These are phyloP conservation scores for Thymallus thymallus DNA, from an alignment of 2,113 vertebrate species.

Conservation along the genomic window DNA sequence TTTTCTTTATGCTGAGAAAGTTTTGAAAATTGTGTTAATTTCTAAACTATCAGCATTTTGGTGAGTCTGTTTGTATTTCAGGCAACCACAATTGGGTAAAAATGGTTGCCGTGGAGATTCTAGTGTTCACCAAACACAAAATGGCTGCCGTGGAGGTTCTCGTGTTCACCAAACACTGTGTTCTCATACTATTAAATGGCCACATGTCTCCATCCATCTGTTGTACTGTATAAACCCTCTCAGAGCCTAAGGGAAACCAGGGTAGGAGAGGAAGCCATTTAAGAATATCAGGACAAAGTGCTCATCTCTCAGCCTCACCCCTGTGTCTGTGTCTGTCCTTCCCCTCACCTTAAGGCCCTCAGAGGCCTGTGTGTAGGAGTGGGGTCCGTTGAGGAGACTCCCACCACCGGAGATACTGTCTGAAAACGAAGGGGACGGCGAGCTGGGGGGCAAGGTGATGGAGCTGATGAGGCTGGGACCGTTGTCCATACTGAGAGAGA, in stretches of 20 bases:
- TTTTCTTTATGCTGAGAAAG: no score
- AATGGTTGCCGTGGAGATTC: slow-evolving; percentile 28
- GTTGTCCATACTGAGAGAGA: slow-evolving; percentile 79
- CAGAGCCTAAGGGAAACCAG: neutral
- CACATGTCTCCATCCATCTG: neutral
- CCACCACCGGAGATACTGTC: slow-evolving; percentile 83
- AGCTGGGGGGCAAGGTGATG: slow-evolving; percentile 85
- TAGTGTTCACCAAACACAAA: slow-evolving; percentile 3
- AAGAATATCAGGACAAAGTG: neutral
- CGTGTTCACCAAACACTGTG: neutral
- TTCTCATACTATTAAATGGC: neutral
- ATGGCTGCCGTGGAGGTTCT: slow-evolving; percentile 28
- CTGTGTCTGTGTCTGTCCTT: neutral
- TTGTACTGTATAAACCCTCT: neutral
- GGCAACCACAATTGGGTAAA: neutral
- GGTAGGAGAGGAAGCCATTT: neutral
- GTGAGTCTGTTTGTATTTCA: no score
- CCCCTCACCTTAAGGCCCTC: slow-evolving; percentile 83
- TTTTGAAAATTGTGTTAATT: no score
- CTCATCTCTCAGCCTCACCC: neutral
- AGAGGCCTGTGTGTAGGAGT: slow-evolving; percentile 79
- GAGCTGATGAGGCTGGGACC: slow-evolving; percentile 85
- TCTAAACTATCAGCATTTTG: no score
- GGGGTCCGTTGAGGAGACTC: slow-evolving; percentile 85
- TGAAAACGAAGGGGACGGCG: slow-evolving; percentile 85